phyloP scores from a whole-genome alignment of 1,140 invertebrate species.

The Drosophila carrolli region DNA sequence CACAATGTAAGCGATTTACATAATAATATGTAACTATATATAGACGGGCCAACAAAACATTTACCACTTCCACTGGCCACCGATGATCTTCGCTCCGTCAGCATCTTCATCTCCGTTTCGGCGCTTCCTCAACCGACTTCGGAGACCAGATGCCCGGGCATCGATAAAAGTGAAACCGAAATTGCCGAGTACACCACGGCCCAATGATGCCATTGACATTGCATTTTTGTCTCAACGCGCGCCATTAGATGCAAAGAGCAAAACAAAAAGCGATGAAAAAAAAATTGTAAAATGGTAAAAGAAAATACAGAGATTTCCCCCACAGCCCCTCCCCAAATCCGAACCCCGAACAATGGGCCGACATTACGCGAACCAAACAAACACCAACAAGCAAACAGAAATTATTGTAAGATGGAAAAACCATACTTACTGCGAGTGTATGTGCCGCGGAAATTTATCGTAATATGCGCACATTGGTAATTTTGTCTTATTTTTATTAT shows the following conservation, averaged over 20 bases:
- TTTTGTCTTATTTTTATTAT: constrained; percentile 78
- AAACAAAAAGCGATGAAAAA: constrained; percentile 44
- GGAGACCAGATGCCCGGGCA: constrained; percentile 59
- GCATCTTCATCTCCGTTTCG: constrained; percentile 44
- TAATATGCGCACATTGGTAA: constrained; percentile 80
- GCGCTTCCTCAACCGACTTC: constrained; percentile 35
- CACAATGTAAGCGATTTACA: constrained; percentile 80
- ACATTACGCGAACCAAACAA: constrained; percentile 74
- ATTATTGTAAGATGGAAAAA: constrained; percentile 49
- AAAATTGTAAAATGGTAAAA: constrained; percentile 19
- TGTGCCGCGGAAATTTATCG: constrained; percentile 67
- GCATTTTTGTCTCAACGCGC: constrained; percentile 78
- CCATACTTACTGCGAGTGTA: constrained; percentile 27
- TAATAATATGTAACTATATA: constrained; percentile 75
- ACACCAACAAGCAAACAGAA: constrained; percentile 49
- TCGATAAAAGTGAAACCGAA: constrained; percentile 82
- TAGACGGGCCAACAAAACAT: constrained; percentile 59
- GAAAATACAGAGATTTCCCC: constrained; percentile 58
- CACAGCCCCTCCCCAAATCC: constrained; percentile 16
- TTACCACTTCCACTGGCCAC: constrained; percentile 71
- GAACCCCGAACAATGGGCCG: constrained; percentile 69
- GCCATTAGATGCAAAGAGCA: constrained; percentile 78
- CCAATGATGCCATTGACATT: constrained; percentile 78
- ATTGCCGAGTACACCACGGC: constrained; percentile 70
- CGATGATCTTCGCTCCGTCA: constrained; percentile 25